These are phyloP conservation scores for Synergus itoensis DNA, from an alignment of 2,888 invertebrate species.

Conservation along the genomic window DNA sequence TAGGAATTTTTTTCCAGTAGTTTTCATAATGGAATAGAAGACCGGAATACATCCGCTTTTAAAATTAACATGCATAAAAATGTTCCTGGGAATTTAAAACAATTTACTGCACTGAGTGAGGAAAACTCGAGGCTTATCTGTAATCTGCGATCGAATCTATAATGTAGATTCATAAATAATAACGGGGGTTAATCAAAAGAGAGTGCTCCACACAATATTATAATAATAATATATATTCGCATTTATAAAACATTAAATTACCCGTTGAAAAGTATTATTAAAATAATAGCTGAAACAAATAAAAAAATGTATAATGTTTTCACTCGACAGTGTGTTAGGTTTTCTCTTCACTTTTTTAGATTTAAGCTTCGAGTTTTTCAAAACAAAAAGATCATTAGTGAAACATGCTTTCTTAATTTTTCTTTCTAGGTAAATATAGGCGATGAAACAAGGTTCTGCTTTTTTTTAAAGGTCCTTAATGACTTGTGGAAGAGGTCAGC, in stretches of 20 bases:
- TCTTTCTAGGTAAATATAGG: background rate
- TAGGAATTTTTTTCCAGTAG: background rate
- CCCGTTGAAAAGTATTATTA: slow-evolving; percentile 20
- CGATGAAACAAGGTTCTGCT: slow-evolving; percentile 23
- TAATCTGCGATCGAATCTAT: slow-evolving; percentile 27
- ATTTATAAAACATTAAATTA: slow-evolving; percentile 32
- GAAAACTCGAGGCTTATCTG: slow-evolving; percentile 30
- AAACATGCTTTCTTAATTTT: slow-evolving; percentile 4
- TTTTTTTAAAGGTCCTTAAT: slow-evolving; percentile 10
- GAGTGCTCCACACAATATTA: slow-evolving; percentile 13
- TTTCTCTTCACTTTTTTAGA: background rate
- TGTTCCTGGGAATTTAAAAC: slow-evolving; percentile 10
- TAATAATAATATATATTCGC: background rate
- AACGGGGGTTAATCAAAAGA: slow-evolving; percentile 26
- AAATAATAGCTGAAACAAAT: slow-evolving; percentile 31
- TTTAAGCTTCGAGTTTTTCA: background rate
- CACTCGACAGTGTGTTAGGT: slow-evolving; percentile 8
- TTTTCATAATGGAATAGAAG: background rate
- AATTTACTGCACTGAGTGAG: slow-evolving; percentile 4
- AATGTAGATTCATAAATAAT: background rate
- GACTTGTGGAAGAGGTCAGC: slow-evolving; percentile 4
- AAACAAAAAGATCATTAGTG: slow-evolving; percentile 22
- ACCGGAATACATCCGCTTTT: slow-evolving; percentile 8
- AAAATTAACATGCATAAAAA: background rate
- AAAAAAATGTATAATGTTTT: background rate